Evolutionary conservation across 2,797 vertebrate genomes (phyloP).

Genomic region (Helarctos malayanus): DNA sequence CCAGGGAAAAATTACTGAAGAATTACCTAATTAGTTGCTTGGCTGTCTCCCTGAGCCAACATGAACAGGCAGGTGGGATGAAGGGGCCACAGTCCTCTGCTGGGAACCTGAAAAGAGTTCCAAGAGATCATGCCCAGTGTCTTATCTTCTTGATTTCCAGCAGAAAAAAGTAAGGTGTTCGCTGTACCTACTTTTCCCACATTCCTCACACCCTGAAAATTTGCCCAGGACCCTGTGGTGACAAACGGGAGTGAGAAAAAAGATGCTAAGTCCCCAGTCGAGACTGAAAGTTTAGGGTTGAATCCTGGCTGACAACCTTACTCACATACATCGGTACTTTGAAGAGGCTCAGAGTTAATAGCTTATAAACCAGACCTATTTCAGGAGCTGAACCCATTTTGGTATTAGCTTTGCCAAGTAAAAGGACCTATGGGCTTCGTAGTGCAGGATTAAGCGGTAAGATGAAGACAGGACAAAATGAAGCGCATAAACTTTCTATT

Average conservation of each 20-base stretch:
- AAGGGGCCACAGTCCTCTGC: background rate
- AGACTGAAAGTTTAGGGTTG: slow-evolving; percentile 76
- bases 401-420: background rate
- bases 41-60: slow-evolving; percentile 26
- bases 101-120: background rate
- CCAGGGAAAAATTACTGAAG: slow-evolving; percentile 60
- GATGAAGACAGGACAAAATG: background rate
- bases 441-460: background rate
- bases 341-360: slow-evolving; percentile 75
- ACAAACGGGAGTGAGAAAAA: background rate
- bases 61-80: background rate
- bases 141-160: background rate
- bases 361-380: slow-evolving; percentile 85
- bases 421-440: background rate
- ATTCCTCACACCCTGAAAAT: background rate
- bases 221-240: slow-evolving; percentile 1
- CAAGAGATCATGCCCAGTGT: background rate
- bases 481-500: background rate
- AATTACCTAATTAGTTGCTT: slow-evolving; percentile 48
- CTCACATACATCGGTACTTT: slow-evolving; percentile 80
- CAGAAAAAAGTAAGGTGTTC: background rate
- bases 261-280: slow-evolving; percentile 66
- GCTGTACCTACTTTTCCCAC: background rate
- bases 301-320: slow-evolving; percentile 72
- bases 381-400: slow-evolving; percentile 34